Evolutionary conservation across 2,113 vertebrate genomes (phyloP).

Genomic region (Amphilophus citrinellus): DNA sequence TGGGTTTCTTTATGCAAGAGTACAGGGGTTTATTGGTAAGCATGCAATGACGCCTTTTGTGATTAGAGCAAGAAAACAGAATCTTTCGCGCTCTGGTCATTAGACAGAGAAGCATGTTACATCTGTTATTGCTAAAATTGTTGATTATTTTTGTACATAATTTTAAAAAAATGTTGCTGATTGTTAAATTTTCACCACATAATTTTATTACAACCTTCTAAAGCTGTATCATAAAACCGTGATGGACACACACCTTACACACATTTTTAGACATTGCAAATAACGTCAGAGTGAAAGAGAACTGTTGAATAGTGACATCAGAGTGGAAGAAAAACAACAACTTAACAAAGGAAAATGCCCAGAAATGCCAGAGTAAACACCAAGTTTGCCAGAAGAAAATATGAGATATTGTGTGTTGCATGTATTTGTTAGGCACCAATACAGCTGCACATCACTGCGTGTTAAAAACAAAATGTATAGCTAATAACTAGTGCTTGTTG

Average conservation of each 20-base stretch:
- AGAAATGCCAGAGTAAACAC: not conserved
- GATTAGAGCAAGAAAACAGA: slow-evolving; percentile 33
- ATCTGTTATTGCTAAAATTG: not conserved
- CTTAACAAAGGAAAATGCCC: not conserved
- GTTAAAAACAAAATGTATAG: not conserved
- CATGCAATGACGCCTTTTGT: slow-evolving; percentile 80
- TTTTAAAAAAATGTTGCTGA: not conserved
- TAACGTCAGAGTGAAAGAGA: not conserved
- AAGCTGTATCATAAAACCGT: not conserved
- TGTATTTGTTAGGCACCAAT: not conserved
- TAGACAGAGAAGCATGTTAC: not conserved
- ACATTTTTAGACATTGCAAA: not conserved
- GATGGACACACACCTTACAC: not conserved
- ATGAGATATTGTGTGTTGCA: not conserved
- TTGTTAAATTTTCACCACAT: not conserved
- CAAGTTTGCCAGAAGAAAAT: not conserved
- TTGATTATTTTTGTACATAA: not conserved
- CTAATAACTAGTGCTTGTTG: not conserved
- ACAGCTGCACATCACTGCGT: not conserved
- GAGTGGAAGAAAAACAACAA: not conserved
- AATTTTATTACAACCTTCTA: not conserved
- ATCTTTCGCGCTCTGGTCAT: not conserved
- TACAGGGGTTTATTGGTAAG: slow-evolving; percentile 74
- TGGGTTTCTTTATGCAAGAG: slow-evolving; percentile 89
- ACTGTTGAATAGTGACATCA: not conserved